These are phyloP conservation scores for Homalodisca vitripennis DNA, from an alignment of 1,140 invertebrate species.

Conservation along the genomic window DNA sequence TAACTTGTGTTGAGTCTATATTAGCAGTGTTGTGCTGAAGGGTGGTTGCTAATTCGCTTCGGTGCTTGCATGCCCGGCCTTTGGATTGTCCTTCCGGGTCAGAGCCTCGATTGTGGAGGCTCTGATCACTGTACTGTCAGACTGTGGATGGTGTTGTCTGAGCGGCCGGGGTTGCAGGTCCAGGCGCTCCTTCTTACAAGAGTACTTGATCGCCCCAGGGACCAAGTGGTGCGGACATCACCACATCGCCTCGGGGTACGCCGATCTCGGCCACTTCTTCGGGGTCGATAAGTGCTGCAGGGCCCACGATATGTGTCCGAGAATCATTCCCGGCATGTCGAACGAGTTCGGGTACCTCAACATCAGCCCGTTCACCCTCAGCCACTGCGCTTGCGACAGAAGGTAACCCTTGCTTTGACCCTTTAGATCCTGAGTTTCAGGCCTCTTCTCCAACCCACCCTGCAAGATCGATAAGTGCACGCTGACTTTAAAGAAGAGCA, in stretches of 20 bases:
- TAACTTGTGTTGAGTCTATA: no score
- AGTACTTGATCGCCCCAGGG: slow-evolving; percentile 46
- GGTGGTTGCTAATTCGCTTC: no score
- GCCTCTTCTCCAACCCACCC: no score
- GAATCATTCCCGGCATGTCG: slow-evolving; percentile 66
- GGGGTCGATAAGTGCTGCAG: slow-evolving; percentile 72
- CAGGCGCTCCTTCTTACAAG: neutral
- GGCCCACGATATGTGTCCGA: slow-evolving; percentile 72
- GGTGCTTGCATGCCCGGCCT: no score
- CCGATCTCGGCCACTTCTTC: slow-evolving; percentile 62
- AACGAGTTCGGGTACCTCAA: slow-evolving; percentile 74
- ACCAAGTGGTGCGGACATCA: slow-evolving; percentile 77
- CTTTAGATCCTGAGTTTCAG: no score
- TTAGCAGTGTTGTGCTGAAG: no score
- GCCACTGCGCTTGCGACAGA: slow-evolving; percentile 81
- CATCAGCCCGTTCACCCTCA: slow-evolving; percentile 77
- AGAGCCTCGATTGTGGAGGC: no score
- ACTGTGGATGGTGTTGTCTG: neutral
- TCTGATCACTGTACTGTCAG: no score
- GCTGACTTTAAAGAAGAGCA: no score
- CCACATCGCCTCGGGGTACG: slow-evolving; percentile 57
- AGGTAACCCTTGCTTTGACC: slow-evolving; percentile 68
- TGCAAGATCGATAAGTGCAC: neutral
- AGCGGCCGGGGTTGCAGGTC: neutral
- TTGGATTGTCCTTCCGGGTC: no score